Percentiles rank a stretch among this genome's conserved stretches.
phyloP scores from a whole-genome alignment of 2,888 invertebrate species.

The Aleiodes testaceus region DNA sequence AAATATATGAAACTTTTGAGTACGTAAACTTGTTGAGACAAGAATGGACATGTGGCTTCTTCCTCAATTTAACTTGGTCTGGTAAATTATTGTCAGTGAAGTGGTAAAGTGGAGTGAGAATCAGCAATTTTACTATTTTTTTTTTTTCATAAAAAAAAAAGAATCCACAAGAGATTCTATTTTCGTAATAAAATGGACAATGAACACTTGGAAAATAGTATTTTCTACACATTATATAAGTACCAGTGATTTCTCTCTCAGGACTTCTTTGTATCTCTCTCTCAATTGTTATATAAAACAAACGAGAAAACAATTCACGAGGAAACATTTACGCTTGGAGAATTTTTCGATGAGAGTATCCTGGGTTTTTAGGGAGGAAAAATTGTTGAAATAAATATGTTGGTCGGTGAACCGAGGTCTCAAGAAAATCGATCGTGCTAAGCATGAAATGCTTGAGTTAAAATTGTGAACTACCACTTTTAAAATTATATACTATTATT shows the following conservation, averaged over 20 bases:
- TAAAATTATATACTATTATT: slow-evolving; percentile 23
- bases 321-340: slow-evolving; percentile 27
- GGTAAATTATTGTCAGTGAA: too few species aligned
- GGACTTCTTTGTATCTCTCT: background rate
- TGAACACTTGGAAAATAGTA: slow-evolving; percentile 8
- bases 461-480: slow-evolving; percentile 21
- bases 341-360: slow-evolving; percentile 26
- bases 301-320: slow-evolving; percentile 15
- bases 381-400: slow-evolving; percentile 41
- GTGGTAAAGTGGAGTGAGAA: too few species aligned
- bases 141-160: too few species aligned
- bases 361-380: slow-evolving; percentile 2
- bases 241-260: background rate
- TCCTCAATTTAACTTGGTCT: background rate
- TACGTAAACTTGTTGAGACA: background rate
- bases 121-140: too few species aligned
- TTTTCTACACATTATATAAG: slow-evolving; percentile 2
- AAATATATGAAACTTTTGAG: slow-evolving; percentile 1
- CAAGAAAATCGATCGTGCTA: slow-evolving; percentile 36
- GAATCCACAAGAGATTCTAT: too few species aligned
- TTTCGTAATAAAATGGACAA: background rate
- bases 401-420: slow-evolving; percentile 40
- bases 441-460: slow-evolving; percentile 28
- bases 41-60: background rate
- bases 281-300: slow-evolving; percentile 4